Conservation (phyloP, 2,888 invertebrate genomes). For the Andrena praecox region DNA sequence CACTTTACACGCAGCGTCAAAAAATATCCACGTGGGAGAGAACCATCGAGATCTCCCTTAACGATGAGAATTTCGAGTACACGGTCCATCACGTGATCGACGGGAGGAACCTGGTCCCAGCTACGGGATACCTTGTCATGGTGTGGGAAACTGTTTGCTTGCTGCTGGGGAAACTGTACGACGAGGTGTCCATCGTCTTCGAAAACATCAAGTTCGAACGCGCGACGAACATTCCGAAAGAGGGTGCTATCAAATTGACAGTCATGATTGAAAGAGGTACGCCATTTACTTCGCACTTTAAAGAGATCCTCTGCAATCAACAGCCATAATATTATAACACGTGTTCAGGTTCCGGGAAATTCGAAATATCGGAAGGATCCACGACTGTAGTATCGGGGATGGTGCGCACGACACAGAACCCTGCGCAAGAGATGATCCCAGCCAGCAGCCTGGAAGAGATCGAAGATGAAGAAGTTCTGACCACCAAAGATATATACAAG, state of each 20-base stretch:
- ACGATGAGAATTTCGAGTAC: slow-evolving; percentile 90
- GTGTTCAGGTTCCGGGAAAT: slow-evolving; percentile 82
- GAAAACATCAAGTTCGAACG: slow-evolving; percentile 86
- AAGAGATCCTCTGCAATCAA: too few species aligned
- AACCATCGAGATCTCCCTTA: slow-evolving; percentile 87
- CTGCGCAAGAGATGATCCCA: slow-evolving; percentile 77
- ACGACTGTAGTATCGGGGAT: slow-evolving; percentile 90
- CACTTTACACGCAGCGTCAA: slow-evolving; percentile 89
- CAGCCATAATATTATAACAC: not conserved
- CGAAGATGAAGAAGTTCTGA: slow-evolving; percentile 74
- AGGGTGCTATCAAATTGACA: slow-evolving; percentile 80
- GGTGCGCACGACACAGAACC: slow-evolving; percentile 87
- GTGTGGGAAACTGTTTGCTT: slow-evolving; percentile 92
- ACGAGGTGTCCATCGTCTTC: slow-evolving; percentile 92
- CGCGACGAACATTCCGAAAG: slow-evolving; percentile 86
- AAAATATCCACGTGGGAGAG: slow-evolving; percentile 89
- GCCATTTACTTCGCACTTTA: slow-evolving; percentile 81
- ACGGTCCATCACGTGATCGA: slow-evolving; percentile 94
- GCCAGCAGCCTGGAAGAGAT: slow-evolving; percentile 62
- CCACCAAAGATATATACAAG: slow-evolving; percentile 83
- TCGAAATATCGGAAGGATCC: slow-evolving; percentile 89
- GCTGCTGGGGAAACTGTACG: slow-evolving; percentile 88
- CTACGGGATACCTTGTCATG: slow-evolving; percentile 92
- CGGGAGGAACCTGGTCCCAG: slow-evolving; percentile 93
- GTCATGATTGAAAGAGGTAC: slow-evolving; percentile 83